These are phyloP conservation scores for Sisyra nigra DNA, from an alignment of 2,888 invertebrate genomes.

Conservation along the genomic window DNA sequence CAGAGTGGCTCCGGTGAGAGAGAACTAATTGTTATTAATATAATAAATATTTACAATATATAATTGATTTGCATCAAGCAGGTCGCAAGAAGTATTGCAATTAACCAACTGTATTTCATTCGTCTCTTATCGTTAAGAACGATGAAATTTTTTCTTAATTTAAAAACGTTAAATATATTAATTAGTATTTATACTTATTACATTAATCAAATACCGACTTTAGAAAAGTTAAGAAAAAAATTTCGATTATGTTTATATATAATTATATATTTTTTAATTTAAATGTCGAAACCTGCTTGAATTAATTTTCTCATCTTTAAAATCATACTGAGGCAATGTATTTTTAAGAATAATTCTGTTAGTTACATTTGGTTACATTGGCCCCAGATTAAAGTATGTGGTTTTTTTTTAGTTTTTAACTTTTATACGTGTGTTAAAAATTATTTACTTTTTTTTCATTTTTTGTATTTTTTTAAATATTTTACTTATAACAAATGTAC, in stretches of 20 bases:
- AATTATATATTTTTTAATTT: too few relatives aligned
- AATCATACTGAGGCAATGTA: conserved; percentile 20
- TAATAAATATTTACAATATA: conserved; percentile 2
- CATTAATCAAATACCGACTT: not conserved
- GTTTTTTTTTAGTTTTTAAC: conserved; percentile 3
- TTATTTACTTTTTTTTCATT: conserved; percentile 5
- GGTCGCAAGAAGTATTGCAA: conserved; percentile 2
- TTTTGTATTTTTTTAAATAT: conserved; percentile 2
- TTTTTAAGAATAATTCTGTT: conserved; percentile 10
- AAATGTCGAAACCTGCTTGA: not conserved
- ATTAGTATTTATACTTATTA: conserved; percentile 1
- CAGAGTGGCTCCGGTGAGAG: conserved; percentile 1
- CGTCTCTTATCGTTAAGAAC: not conserved
- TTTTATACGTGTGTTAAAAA: not conserved
- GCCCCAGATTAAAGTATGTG: conserved; percentile 20
- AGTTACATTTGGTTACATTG: conserved; percentile 25
- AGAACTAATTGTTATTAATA: not conserved
- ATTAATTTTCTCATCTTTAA: not conserved
- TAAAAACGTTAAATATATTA: not conserved
- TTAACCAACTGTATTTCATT: not conserved
- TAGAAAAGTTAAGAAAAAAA: too few relatives aligned
- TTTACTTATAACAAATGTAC: conserved; percentile 7
- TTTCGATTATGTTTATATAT: too few relatives aligned
- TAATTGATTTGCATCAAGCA: conserved; percentile 2
- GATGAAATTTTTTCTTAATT: conserved; percentile 1